phyloP scores from a whole-genome alignment of 2,888 invertebrate genomes.

The Agrotis clavis region DNA sequence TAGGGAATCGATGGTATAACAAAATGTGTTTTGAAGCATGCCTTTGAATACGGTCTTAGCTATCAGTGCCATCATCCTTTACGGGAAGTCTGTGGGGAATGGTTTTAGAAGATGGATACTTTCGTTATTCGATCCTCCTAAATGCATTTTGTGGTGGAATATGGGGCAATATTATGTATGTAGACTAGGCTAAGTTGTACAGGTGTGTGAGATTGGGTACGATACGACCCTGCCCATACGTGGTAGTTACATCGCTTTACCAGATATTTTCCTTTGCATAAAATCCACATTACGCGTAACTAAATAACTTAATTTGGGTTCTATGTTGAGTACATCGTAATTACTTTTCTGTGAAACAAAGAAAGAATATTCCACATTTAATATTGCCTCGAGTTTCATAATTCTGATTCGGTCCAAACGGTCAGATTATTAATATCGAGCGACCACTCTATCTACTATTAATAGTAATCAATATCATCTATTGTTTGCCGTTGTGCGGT shows the following conservation, averaged over 20 bases:
- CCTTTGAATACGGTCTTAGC: slow-evolving; percentile 37
- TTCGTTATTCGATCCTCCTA: slow-evolving; percentile 45
- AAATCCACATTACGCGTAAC: background rate
- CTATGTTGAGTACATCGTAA: background rate
- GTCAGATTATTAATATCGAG: slow-evolving; percentile 53
- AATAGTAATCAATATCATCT: slow-evolving; percentile 45
- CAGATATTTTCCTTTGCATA: background rate
- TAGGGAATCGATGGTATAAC: slow-evolving; percentile 52
- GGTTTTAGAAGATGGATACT: slow-evolving; percentile 32
- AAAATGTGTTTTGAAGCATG: slow-evolving; percentile 57
- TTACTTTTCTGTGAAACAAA: background rate
- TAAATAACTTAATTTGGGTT: background rate
- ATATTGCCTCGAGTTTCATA: slow-evolving; percentile 9
- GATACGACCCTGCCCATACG: background rate
- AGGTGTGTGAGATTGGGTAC: slow-evolving; percentile 20
- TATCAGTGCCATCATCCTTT: slow-evolving; percentile 37
- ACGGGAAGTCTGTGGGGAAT: slow-evolving; percentile 41
- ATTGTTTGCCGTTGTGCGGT: slow-evolving; percentile 47
- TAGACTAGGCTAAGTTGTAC: background rate
- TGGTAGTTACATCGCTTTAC: background rate
- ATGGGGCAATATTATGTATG: slow-evolving; percentile 11
- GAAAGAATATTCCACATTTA: slow-evolving; percentile 4
- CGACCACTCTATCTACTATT: slow-evolving; percentile 38
- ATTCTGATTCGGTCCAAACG: slow-evolving; percentile 16
- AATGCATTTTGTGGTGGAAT: slow-evolving; percentile 36